phyloP scores from a whole-genome alignment of 2,888 invertebrate genomes.

The Agonopterix arenella region DNA sequence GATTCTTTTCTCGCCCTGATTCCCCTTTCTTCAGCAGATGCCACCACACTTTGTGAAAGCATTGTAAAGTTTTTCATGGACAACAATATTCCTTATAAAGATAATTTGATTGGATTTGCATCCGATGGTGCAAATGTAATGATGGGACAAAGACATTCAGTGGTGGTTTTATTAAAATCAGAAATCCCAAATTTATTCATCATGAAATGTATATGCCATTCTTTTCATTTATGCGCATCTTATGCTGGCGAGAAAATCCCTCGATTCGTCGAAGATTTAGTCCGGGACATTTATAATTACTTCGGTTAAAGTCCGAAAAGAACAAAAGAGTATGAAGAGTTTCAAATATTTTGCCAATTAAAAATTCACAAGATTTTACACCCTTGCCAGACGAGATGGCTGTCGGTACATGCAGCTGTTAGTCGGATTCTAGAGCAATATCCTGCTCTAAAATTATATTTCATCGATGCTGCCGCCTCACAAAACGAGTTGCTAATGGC shows the following conservation, averaged over 20 bases:
- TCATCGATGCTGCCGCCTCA: too few species aligned
- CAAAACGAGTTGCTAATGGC: too few species aligned
- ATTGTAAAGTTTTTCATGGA: slow-evolving; percentile 7
- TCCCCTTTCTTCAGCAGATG: not conserved
- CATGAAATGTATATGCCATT: slow-evolving; percentile 2
- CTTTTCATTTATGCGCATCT: slow-evolving; percentile 10
- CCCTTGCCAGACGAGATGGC: not conserved
- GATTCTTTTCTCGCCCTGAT: not conserved
- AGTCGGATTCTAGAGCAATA: too few species aligned
- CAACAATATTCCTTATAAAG: slow-evolving; percentile 8
- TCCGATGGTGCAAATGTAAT: slow-evolving; percentile 13
- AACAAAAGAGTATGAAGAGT: slow-evolving; percentile 11
- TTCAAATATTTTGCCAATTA: slow-evolving; percentile 14
- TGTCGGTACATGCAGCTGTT: not conserved
- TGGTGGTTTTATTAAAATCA: slow-evolving; percentile 1
- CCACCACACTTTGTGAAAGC: slow-evolving; percentile 2
- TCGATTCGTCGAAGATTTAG: slow-evolving; percentile 7
- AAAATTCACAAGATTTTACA: slow-evolving; percentile 10
- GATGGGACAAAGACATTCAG: slow-evolving; percentile 11
- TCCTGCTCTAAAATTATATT: too few species aligned
- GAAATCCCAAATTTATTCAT: not conserved
- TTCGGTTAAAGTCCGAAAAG: slow-evolving; percentile 14
- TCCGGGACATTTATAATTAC: slow-evolving; percentile 13
- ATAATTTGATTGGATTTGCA: slow-evolving; percentile 11
- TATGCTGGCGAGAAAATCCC: slow-evolving; percentile 11